Evolutionary conservation across 2,797 vertebrate species (phyloP).

Genomic region (Ceryle rudis): DNA sequence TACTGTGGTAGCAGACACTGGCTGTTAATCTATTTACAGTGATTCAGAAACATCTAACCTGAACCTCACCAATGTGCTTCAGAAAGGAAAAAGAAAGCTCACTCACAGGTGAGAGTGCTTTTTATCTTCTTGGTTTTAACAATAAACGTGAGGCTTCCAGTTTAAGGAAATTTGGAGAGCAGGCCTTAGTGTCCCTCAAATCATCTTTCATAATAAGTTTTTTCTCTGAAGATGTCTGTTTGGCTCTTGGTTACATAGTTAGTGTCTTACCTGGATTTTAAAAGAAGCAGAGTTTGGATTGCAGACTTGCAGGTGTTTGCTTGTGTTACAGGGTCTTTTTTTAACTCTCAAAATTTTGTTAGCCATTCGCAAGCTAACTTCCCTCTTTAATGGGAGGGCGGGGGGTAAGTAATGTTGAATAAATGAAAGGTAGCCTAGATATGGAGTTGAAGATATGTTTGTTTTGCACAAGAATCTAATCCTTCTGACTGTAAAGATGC

Average conservation of each 20-base stretch:
- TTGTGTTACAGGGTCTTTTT: not conserved
- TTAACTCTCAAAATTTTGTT: not conserved
- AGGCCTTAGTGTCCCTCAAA: not conserved
- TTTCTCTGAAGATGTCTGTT: not conserved
- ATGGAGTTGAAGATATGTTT: not conserved
- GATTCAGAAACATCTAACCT: not conserved
- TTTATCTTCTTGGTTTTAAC: not conserved
- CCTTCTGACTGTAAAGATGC: not conserved
- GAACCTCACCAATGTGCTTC: rapidly evolving
- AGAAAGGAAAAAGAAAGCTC: not conserved
- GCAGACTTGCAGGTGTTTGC: not conserved
- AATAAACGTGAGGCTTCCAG: not conserved
- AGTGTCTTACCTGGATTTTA: not conserved
- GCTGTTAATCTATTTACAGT: not conserved
- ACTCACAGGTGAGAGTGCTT: not conserved
- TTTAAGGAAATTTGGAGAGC: not conserved
- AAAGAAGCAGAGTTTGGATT: not conserved
- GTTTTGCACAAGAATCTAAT: not conserved
- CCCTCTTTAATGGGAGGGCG: not conserved
- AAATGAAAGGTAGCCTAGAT: not conserved
- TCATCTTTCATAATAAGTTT: not conserved
- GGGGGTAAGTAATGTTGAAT: not conserved
- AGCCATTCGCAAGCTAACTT: not conserved
- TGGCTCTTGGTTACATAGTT: not conserved
- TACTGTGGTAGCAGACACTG: not conserved